These are phyloP conservation scores for Schmidtea mediterranea DNA, from an alignment of 1,140 invertebrate genomes.

Conservation along the genomic window DNA sequence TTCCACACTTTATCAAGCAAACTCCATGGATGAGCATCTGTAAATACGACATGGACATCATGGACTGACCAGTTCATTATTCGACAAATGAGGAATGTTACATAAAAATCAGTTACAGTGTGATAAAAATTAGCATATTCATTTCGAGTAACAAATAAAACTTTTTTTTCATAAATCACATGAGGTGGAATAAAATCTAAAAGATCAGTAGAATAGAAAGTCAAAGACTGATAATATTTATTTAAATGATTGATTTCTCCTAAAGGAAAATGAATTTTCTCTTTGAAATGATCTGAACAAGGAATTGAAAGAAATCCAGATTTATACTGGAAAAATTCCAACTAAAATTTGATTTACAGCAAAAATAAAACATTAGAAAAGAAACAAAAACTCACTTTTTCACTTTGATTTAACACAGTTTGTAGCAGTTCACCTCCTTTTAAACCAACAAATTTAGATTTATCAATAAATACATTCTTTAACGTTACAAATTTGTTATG, in stretches of 20 bases:
- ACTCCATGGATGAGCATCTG: slow-evolving; percentile 17
- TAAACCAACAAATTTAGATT: neutral
- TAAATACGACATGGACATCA: slow-evolving; percentile 13
- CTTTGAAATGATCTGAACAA: neutral
- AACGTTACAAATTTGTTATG: slow-evolving; percentile 6
- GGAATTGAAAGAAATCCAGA: slow-evolving; percentile 1
- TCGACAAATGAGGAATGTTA: slow-evolving; percentile 17
- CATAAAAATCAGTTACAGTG: slow-evolving; percentile 22
- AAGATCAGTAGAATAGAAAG: slow-evolving; percentile 11
- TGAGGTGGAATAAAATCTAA: neutral
- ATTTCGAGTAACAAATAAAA: slow-evolving; percentile 11
- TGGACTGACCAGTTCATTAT: slow-evolving; percentile 13
- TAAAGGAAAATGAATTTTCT: neutral
- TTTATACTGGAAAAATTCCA: slow-evolving; percentile 9
- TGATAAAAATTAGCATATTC: slow-evolving; percentile 24
- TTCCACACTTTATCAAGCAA: slow-evolving; percentile 15
- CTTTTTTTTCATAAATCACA: neutral
- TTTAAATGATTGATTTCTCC: slow-evolving; percentile 4
- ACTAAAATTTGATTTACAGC: slow-evolving; percentile 11
- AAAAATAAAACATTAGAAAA: slow-evolving; percentile 7
- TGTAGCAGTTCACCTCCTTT: slow-evolving; percentile 15
- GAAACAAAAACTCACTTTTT: slow-evolving; percentile 9
- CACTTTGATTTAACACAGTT: slow-evolving; percentile 14
- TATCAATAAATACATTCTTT: slow-evolving; percentile 7
- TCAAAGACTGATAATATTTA: neutral